Evolutionary conservation across 1,140 invertebrate species (phyloP).

Genomic region (Scaptomyza graminum): DNA sequence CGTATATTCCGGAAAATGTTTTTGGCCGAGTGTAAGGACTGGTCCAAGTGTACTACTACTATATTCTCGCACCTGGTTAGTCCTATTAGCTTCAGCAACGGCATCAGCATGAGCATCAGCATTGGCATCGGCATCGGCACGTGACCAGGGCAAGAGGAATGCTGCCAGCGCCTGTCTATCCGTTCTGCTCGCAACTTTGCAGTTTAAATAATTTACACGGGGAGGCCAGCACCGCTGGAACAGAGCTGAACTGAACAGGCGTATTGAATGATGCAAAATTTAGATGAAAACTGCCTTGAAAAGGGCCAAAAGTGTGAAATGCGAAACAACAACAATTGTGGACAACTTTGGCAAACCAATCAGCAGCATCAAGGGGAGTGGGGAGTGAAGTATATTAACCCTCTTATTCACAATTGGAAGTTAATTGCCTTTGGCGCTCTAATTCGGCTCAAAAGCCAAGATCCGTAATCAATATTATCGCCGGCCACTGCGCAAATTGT

Average conservation of each 20-base stretch:
- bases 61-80: slow-evolving; percentile 7
- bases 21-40: no score
- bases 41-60: neutral
- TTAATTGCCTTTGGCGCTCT: slow-evolving; percentile 56
- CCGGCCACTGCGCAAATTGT: slow-evolving; percentile 41
- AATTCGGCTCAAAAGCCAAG: slow-evolving; percentile 44
- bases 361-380: neutral
- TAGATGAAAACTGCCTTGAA: slow-evolving; percentile 17
- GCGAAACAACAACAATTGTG: slow-evolving; percentile 42
- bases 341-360: slow-evolving; percentile 44
- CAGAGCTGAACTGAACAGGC: neutral
- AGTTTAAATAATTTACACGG: slow-evolving; percentile 59
- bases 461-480: slow-evolving; percentile 63
- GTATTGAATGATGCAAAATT: neutral
- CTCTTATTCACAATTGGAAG: slow-evolving; percentile 50
- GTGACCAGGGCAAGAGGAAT: slow-evolving; percentile 12
- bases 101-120: slow-evolving; percentile 1
- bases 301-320: slow-evolving; percentile 15
- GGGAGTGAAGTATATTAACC: neutral
- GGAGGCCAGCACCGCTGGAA: slow-evolving; percentile 2
- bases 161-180: slow-evolving; percentile 3
- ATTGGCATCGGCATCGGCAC: slow-evolving; percentile 4
- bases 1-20: no score
- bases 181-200: slow-evolving; percentile 42
- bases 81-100: neutral